Conservation (phyloP, 1,140 invertebrate genomes). For the Drosophila mayri region DNA sequence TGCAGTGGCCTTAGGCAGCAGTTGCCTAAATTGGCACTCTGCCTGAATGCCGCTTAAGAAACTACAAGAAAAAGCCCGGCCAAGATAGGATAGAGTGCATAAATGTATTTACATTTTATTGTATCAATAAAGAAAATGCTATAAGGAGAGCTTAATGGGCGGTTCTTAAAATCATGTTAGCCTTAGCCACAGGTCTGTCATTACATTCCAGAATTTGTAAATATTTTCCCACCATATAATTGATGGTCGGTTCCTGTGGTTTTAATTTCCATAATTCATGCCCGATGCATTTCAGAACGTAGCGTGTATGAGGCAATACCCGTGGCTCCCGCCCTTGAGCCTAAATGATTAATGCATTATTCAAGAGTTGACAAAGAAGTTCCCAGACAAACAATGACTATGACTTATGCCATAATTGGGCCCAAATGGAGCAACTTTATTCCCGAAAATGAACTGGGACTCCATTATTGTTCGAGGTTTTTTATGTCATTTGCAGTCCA, state of each 20-base stretch:
- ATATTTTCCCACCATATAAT: constrained; percentile 21
- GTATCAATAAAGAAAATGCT: neutral
- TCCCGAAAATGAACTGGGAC: neutral
- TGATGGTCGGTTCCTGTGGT: constrained; percentile 8
- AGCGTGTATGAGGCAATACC: constrained; percentile 4
- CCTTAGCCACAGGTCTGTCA: neutral
- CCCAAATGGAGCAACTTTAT: constrained; percentile 5
- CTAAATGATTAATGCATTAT: constrained; percentile 15
- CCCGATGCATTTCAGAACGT: constrained; percentile 6
- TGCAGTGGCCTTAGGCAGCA: constrained; percentile 45
- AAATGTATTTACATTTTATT: constrained; percentile 12
- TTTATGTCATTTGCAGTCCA: constrained; percentile 5
- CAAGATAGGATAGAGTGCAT: neutral
- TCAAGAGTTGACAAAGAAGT: constrained; percentile 2
- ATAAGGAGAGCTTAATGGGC: neutral
- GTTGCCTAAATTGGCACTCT: constrained; percentile 4
- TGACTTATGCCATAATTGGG: neutral
- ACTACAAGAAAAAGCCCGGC: neutral
- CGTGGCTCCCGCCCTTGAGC: neutral
- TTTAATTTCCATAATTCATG: constrained; percentile 29
- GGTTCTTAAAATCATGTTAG: constrained; percentile 8
- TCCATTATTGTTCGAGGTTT: constrained; percentile 1
- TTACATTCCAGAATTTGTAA: constrained; percentile 10
- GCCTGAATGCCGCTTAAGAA: neutral
- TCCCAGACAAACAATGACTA: constrained; percentile 35